Conservation (phyloP, 2,113 vertebrate genomes). For the Carollia perspicillata region DNA sequence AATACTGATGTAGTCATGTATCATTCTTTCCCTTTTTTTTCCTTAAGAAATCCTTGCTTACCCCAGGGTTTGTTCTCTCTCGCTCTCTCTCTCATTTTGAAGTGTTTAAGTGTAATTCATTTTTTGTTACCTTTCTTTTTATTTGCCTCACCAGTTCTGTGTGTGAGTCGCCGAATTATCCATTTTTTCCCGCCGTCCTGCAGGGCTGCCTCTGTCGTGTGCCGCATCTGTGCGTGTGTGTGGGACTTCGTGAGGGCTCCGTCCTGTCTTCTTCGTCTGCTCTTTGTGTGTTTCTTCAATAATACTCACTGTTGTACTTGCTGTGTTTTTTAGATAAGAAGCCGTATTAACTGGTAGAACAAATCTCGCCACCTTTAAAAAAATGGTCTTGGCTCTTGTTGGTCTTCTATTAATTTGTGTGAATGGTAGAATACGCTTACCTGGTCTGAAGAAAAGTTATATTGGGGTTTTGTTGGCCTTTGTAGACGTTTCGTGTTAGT, state of each 20-base stretch:
- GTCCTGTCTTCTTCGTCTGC: not conserved
- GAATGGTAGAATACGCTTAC: not conserved
- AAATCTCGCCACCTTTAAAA: not conserved
- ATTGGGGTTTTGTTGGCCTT: not conserved
- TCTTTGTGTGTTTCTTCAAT: not conserved
- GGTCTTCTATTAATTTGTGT: not conserved
- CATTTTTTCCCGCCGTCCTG: not conserved
- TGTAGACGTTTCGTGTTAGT: not conserved
- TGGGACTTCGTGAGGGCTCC: not conserved
- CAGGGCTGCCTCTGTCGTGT: not conserved
- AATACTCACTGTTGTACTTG: not conserved
- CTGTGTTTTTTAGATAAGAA: not conserved
- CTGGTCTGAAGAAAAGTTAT: not conserved
- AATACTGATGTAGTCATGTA: not conserved
- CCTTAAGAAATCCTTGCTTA: not conserved
- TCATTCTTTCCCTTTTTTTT: not conserved
- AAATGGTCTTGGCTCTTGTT: not conserved
- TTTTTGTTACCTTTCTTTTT: not conserved
- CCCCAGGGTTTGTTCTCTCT: not conserved
- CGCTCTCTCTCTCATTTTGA: not conserved
- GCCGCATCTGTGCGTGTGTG: not conserved
- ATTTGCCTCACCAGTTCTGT: not conserved
- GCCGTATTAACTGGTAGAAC: not conserved
- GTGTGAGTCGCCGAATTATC: not conserved
- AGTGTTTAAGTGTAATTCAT: not conserved